These are phyloP conservation scores for Eulemur mongoz DNA, from an alignment of 2,797 vertebrate species.

Conservation along the genomic window DNA sequence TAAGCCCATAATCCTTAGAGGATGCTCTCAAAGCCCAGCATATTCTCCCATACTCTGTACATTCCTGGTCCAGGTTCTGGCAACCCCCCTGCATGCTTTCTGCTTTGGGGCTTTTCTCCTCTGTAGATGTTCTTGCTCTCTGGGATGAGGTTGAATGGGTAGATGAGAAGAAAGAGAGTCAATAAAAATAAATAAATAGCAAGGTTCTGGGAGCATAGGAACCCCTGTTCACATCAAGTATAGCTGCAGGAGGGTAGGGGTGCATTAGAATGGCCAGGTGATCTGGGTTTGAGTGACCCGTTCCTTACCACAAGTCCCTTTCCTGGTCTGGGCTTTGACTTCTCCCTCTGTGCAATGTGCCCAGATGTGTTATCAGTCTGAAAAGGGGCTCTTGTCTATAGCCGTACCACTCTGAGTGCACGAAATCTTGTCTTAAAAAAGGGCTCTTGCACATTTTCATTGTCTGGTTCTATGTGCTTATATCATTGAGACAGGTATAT, in stretches of 20 bases:
- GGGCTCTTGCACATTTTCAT: neutral
- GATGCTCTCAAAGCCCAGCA: neutral
- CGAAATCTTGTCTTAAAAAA: neutral
- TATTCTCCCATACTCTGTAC: neutral
- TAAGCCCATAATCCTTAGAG: neutral
- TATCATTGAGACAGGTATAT: neutral
- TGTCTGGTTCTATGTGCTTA: neutral
- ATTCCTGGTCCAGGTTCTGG: neutral
- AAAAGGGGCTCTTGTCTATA: neutral
- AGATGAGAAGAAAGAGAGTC: neutral
- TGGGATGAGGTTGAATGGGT: neutral
- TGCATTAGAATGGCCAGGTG: neutral
- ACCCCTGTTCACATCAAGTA: neutral
- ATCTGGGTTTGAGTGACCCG: neutral
- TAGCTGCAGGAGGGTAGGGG: neutral
- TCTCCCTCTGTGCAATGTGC: neutral
- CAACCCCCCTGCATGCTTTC: neutral
- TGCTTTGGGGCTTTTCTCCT: neutral
- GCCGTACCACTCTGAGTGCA: neutral
- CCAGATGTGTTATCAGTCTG: neutral
- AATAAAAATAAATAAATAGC: neutral
- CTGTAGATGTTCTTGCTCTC: neutral
- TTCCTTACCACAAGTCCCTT: neutral
- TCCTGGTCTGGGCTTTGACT: neutral
- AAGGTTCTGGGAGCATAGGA: neutral